These are phyloP conservation scores for Dorcus hopei DNA, from an alignment of 2,888 invertebrate genomes.

Conservation along the genomic window DNA sequence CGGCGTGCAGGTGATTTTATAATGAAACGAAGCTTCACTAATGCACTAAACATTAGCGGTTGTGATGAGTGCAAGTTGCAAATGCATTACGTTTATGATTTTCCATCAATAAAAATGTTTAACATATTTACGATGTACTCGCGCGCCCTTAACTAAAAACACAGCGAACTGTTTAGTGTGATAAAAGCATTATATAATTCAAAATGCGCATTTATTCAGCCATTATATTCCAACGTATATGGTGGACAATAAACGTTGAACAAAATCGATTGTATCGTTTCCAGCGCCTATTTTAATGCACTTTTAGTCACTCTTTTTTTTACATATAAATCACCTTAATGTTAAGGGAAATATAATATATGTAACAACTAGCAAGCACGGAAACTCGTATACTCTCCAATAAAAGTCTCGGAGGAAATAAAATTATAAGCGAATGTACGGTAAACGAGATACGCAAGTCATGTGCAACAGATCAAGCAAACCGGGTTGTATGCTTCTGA, in stretches of 20 bases:
- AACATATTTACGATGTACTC: not conserved
- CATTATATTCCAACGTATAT: not conserved
- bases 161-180: not conserved
- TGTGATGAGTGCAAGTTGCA: too few species aligned
- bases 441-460: slow-evolving; percentile 15
- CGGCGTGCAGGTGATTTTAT: too few species aligned
- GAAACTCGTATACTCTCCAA: slow-evolving; percentile 11
- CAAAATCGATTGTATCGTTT: slow-evolving; percentile 8
- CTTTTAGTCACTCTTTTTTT: slow-evolving; percentile 4
- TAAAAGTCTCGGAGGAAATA: slow-evolving; percentile 13
- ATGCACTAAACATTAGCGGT: too few species aligned
- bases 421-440: slow-evolving; percentile 18
- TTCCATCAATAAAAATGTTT: not conserved
- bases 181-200: slow-evolving; percentile 1
- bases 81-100: too few species aligned
- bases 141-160: not conserved
- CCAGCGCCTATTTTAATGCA: slow-evolving; percentile 7
- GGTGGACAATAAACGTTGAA: slow-evolving; percentile 4
- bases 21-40: too few species aligned
- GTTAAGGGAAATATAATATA: not conserved
- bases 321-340: slow-evolving; percentile 6
- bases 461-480: slow-evolving; percentile 20
- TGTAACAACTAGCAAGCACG: not conserved
- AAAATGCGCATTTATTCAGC: not conserved
- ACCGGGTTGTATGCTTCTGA: slow-evolving; percentile 1